phyloP scores from a whole-genome alignment of 2,113 vertebrate species.

The Synchiropus splendidus region DNA sequence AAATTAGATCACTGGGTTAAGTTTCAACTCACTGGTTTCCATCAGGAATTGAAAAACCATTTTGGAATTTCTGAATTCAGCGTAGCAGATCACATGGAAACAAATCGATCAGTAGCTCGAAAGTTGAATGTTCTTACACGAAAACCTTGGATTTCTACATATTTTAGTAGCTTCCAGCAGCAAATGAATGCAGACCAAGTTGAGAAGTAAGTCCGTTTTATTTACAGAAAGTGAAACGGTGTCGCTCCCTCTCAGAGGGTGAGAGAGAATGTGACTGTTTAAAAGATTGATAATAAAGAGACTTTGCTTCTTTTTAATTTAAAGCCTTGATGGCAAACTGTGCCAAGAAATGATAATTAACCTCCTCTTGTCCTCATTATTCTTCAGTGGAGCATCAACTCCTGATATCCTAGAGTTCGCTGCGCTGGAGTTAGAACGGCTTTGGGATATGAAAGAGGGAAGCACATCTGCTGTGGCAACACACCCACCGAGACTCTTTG shows the following conservation, averaged over 20 bases:
- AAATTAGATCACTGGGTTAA: too few species aligned
- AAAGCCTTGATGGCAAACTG: constrained; percentile 10
- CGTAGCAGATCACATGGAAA: too few species aligned
- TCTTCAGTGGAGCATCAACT: constrained; percentile 29
- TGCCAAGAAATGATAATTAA: constrained; percentile 35
- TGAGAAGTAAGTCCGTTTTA: too few species aligned
- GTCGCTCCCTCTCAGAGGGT: background rate
- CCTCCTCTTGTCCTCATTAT: constrained; percentile 32
- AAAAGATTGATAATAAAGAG: constrained; percentile 1
- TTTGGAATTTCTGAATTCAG: too few species aligned
- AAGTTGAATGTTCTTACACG: too few species aligned
- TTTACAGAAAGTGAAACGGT: too few species aligned
- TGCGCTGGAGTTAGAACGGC: constrained; percentile 17
- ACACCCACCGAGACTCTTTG: constrained; percentile 39
- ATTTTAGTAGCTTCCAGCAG: too few species aligned
- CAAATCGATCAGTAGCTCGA: too few species aligned
- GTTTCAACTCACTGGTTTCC: too few species aligned
- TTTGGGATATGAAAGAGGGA: constrained; percentile 23
- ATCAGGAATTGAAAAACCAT: too few species aligned
- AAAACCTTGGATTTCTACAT: too few species aligned
- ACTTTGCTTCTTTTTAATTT: constrained; percentile 10
- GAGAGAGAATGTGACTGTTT: constrained; percentile 3
- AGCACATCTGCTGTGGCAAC: constrained; percentile 49
- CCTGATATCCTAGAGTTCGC: constrained; percentile 35
- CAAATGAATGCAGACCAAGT: too few species aligned